Percentiles rank a stretch among this genome's conserved stretches.
phyloP scores from a whole-genome alignment of 2,113 vertebrate species.

The Hippopotamus amphibius region DNA sequence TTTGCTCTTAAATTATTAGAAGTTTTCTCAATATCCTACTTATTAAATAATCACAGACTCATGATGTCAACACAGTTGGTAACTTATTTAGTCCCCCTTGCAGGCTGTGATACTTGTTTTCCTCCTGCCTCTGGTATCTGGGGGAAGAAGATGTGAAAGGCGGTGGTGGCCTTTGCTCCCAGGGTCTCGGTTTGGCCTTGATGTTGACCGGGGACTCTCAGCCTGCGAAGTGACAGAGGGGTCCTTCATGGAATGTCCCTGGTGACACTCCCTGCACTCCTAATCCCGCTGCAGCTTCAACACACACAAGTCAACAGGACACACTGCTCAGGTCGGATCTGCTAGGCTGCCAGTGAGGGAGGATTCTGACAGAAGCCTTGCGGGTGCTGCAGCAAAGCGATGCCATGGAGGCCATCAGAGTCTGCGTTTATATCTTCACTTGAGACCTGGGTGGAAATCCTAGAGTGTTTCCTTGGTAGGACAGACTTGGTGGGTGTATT shows the following conservation, averaged over 20 bases:
- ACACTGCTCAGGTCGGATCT: background rate
- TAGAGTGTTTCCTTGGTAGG: background rate
- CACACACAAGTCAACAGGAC: background rate
- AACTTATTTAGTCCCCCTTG: background rate
- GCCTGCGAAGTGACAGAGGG: background rate
- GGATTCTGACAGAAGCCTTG: background rate
- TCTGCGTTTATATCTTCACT: background rate
- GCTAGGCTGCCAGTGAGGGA: background rate
- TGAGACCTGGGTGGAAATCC: background rate
- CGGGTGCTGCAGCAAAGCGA: accelerated
- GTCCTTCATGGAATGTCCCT: background rate
- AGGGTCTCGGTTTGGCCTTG: accelerated
- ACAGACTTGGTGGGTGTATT: background rate
- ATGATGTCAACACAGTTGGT: background rate
- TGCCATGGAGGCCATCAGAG: accelerated
- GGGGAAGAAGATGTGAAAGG: background rate
- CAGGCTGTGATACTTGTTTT: background rate
- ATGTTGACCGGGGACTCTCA: background rate
- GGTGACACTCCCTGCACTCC: background rate
- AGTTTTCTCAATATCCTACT: background rate
- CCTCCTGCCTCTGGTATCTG: too few species aligned
- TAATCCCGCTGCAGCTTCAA: background rate
- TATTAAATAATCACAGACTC: background rate
- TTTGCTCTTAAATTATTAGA: background rate
- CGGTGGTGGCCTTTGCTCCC: accelerated